Evolutionary conservation across 2,888 invertebrate species (phyloP).

Genomic region (Tanytarsus gracilentus): DNA sequence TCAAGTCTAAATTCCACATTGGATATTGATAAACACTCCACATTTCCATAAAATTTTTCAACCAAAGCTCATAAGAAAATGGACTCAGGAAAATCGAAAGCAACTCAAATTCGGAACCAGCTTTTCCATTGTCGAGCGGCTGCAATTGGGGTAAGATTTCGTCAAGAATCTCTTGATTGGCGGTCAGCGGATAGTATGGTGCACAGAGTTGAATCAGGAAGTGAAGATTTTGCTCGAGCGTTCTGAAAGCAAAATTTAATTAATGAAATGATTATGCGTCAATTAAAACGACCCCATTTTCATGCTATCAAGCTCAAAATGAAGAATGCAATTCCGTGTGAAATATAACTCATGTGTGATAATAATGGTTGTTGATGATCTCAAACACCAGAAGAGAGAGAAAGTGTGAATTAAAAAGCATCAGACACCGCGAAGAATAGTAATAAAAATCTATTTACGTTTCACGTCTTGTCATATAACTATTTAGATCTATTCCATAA

Average conservation of each 20-base stretch:
- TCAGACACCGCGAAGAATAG: not conserved
- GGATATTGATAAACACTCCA: conserved; percentile 72
- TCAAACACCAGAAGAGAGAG: no score
- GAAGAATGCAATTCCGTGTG: no score
- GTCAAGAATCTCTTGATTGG: conserved; percentile 78
- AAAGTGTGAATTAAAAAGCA: not conserved
- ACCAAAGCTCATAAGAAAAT: conserved; percentile 67
- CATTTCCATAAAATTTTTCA: conserved; percentile 64
- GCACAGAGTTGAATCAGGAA: conserved; percentile 31
- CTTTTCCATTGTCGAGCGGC: conserved; percentile 55
- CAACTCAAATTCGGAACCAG: conserved; percentile 48
- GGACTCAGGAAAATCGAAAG: conserved; percentile 64
- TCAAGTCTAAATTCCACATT: conserved; percentile 47
- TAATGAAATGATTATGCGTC: no score
- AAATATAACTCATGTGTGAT: no score
- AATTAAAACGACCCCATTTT: no score
- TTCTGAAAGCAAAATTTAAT: conserved; percentile 30
- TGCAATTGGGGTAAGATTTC: conserved; percentile 71
- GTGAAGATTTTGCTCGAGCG: conserved; percentile 31
- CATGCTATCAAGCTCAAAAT: no score
- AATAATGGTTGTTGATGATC: no score
- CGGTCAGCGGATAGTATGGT: conserved; percentile 58
- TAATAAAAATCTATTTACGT: no score
- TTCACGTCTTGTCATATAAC: no score
- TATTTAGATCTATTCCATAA: no score